A percentile compares a stretch with the other conserved stretches of the same genome.
These are phyloP conservation scores for Drosophila fungiperda DNA, from an alignment of 2,888 invertebrate species.

Conservation along the genomic window DNA sequence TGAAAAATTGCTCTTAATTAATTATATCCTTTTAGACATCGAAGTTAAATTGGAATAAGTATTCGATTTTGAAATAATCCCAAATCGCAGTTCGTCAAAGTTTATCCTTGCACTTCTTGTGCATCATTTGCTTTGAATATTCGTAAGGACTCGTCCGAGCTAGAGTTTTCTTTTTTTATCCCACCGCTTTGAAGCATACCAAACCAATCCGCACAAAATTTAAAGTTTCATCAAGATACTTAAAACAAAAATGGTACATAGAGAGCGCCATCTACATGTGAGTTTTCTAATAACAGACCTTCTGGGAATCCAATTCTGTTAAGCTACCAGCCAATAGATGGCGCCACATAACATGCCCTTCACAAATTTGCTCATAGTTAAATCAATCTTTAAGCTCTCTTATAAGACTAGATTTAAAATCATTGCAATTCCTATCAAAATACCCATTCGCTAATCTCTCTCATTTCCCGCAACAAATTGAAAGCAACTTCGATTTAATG, in stretches of 20 bases:
- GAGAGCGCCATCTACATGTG: constrained; percentile 35
- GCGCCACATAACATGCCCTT: neutral
- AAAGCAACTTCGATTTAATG: neutral
- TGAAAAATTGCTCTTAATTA: no score
- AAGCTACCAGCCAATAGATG: constrained; percentile 28
- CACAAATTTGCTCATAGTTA: neutral
- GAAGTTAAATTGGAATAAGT: neutral
- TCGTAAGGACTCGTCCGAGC: neutral
- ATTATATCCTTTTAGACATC: no score
- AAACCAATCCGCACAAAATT: neutral
- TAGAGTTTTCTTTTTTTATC: neutral
- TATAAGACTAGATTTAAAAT: neutral
- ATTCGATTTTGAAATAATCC: neutral
- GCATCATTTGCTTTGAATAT: neutral
- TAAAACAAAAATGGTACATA: neutral
- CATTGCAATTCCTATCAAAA: neutral
- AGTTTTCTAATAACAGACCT: neutral
- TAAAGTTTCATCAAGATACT: neutral
- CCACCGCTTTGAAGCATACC: neutral
- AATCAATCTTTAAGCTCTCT: neutral
- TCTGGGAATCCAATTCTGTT: neutral
- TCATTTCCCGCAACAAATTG: neutral
- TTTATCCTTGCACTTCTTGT: neutral
- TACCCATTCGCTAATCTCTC: neutral
- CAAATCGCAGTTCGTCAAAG: neutral